Base-by-base conservation (phyloP, 1,140 invertebrate genomes). In the Drosophila pandora region DNA sequence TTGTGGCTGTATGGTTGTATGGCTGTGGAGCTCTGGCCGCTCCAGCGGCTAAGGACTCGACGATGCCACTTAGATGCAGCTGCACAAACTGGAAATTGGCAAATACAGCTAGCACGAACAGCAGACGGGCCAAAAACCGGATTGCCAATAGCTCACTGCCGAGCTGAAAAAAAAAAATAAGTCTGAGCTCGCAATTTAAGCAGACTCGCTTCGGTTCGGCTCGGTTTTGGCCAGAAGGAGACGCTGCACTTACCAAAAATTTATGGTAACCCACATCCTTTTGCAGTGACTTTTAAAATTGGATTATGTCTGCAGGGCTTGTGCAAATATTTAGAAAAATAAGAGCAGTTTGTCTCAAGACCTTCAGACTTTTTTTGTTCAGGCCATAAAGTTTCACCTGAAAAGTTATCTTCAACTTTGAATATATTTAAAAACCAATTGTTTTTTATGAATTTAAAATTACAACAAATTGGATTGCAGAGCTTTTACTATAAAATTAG, bases 11-110 rank as follows among this genome's bases (percentile, higher is more conserved):
- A 21, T 7, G 9, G 43, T 3, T 23, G 39, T 41, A 4, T 21
- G 43, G 43, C 17, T 21, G 8, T 47, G 21, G 41, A 53, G 75
- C 59, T 70, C 0, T 22, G 50, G 57, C 47, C 12, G 49, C 49
- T 53, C 23, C 13, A 28, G 69, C 65, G 71, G 57, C 75, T 87
- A 85, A 85, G 83, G 82, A 87, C 83, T 88, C 74, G 71, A 62
- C 69, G 69, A 67, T 65, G 78, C 65, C 72, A 62, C 78, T 71
- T 55, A 72, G 57, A 70, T 85, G 82, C 82, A 87, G 82, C 82
- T 87, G 82, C 82, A 87, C 49, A 87, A 87, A 87, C 82, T 87
- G 83, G 82, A 88, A 87, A 85, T 78, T 82, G 82, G 74, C 68
- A 62, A 87, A 81, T 87, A 80, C 82, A 85, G 79, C 82, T 74